Evolutionary conservation across 2,888 invertebrate genomes (phyloP).

Genomic region (Xestoiulus laeticollis): DNA sequence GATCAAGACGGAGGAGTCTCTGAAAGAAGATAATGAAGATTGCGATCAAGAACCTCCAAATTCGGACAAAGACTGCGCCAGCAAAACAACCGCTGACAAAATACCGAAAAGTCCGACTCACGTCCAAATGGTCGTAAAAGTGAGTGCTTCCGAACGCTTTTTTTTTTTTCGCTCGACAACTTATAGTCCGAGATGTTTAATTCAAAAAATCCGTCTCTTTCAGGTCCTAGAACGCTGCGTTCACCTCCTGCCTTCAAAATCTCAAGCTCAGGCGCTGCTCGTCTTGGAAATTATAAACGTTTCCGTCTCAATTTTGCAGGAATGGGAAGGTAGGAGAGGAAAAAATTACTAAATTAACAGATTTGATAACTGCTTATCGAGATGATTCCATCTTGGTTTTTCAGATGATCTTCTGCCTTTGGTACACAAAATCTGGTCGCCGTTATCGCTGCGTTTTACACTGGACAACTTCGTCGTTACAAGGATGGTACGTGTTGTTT

Average conservation of each 20-base stretch:
- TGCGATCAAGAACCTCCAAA: neutral
- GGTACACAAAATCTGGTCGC: conserved; percentile 50
- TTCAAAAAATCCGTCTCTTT: neutral
- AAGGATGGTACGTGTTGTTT: neutral
- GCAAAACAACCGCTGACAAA: too few relatives aligned
- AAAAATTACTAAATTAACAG: neutral
- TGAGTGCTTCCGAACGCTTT: neutral
- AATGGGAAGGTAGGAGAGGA: conserved; percentile 14
- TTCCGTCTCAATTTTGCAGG: neutral
- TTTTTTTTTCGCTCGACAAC: too few relatives aligned
- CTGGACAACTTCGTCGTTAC: conserved; percentile 31
- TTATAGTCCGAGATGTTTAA: neutral
- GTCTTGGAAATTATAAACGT: conserved; percentile 5
- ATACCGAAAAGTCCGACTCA: neutral
- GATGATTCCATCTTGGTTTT: neutral
- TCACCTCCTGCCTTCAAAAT: conserved; percentile 41
- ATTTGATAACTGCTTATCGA: neutral
- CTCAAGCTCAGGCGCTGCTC: neutral
- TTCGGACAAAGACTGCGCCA: neutral
- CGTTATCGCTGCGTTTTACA: neutral
- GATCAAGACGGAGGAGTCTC: neutral
- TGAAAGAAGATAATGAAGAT: neutral
- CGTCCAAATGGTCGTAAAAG: conserved; percentile 19
- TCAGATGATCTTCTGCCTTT: conserved; percentile 49
- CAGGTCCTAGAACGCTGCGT: conserved; percentile 47